Base-by-base conservation (phyloP, 92 coral and sea anemone genomes). In the Porites rus region DNA sequence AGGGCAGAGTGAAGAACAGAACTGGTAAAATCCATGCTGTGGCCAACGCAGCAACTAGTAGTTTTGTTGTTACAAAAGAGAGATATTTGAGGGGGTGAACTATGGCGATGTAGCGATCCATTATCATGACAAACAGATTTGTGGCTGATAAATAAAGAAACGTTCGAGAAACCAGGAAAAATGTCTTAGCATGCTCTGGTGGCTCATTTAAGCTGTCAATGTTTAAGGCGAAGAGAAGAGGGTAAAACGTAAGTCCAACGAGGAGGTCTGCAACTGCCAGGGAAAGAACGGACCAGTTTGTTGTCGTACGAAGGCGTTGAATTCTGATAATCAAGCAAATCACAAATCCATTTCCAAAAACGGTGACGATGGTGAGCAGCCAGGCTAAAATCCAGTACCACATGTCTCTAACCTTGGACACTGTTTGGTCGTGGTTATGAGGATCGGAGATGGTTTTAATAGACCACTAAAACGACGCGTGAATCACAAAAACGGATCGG, bases 21-120 rank as follows among this genome's bases (percentile, higher is more conserved):
- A 62, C 56, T 70, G 92, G 92, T 18, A 78, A 21, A 5, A 84
- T 74, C 92, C 92, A 89, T 5, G 88, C 92, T 10, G 65, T 0
- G 20, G 77, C 66, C 6, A 89, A 62, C 2, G 82, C 72, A 13
- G 84, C 17, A 38, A 61, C 51, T 11, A 78, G 51, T 13, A 51
- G 64, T 67, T 56, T 84, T 3, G 80, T 50, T 8, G 89, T 84
- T 85, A 89, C 31, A 51, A 76, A 63, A 24, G 76, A 70, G 4
- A 86, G 78, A 65, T 89, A 89, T 14, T 69, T 54, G 53, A 89
- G 24, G 8, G 92, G 92, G 14, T 79, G 77, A 21, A 89, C 85
- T 20, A 89, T 81, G 6, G 92, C 92, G 19, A 89, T 60, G 68
- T 89, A 89, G 4, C 92, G 92, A 38, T 89, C 92, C 60, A 89